Conservation (phyloP, 2,797 vertebrate species). For the Neosilurus hyrtlii region DNA sequence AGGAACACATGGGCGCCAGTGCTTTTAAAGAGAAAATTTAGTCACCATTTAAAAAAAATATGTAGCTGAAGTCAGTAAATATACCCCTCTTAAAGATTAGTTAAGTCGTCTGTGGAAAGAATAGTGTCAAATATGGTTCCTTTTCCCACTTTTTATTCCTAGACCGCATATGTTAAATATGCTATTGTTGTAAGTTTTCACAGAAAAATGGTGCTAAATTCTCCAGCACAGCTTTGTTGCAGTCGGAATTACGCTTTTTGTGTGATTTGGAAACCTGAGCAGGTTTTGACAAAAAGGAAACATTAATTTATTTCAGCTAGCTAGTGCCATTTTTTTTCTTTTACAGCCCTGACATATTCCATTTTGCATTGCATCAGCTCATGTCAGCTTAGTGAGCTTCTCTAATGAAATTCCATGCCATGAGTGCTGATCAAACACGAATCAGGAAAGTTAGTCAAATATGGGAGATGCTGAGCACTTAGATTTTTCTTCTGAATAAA, state of each 20-base stretch:
- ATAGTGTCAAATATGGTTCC: background rate
- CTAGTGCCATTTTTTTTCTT: background rate
- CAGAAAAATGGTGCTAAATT: constrained; percentile 32
- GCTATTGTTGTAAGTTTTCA: background rate
- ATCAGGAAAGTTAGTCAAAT: constrained; percentile 22
- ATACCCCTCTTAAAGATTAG: background rate
- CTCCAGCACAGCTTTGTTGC: no score
- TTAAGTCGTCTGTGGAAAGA: background rate
- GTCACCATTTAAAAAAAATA: background rate
- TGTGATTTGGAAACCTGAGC: background rate
- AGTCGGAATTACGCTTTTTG: background rate
- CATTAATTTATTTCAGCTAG: background rate
- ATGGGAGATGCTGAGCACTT: constrained; percentile 28
- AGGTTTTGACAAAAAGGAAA: background rate
- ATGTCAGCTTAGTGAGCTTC: constrained; percentile 10
- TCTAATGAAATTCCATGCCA: background rate
- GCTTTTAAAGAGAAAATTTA: background rate
- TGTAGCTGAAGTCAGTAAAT: background rate
- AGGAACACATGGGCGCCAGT: background rate
- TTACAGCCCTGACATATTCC: background rate
- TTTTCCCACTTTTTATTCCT: constrained; percentile 9
- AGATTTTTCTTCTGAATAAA: constrained; percentile 23
- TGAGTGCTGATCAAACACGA: constrained; percentile 33
- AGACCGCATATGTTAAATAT: background rate
- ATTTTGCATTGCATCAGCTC: background rate